phyloP scores from a whole-genome alignment of 2,113 vertebrate genomes.

The Hemiscyllium ocellatum region DNA sequence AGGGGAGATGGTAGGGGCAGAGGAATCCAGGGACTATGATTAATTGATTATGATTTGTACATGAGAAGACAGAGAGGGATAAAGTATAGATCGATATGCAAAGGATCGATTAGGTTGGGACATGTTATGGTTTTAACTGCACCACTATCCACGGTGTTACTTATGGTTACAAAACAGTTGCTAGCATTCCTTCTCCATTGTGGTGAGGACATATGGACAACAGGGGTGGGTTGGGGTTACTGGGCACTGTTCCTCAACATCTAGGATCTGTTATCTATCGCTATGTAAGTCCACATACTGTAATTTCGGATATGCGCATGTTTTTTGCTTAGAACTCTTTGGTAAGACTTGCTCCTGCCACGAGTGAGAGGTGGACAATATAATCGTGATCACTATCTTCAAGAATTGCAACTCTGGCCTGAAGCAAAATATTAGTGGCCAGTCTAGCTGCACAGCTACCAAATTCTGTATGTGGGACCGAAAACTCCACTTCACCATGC shows the following conservation, averaged over 20 bases:
- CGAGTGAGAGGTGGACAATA: not conserved
- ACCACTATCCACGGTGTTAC: not conserved
- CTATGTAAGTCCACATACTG: not conserved
- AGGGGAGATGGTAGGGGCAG: not conserved
- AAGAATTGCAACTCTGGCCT: not conserved
- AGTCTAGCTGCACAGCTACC: not conserved
- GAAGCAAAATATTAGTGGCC: not conserved
- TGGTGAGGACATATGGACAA: no score
- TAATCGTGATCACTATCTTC: not conserved
- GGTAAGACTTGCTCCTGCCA: not conserved
- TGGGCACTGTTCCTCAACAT: no score
- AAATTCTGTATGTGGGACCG: not conserved
- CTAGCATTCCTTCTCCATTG: not conserved
- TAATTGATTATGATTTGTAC: not conserved
- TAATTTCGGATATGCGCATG: not conserved
- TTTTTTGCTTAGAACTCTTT: not conserved
- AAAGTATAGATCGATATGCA: not conserved
- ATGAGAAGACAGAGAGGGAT: not conserved
- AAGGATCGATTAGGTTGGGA: no score
- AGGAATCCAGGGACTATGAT: not conserved
- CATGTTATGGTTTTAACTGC: no score
- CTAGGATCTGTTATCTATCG: not conserved
- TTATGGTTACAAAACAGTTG: not conserved
- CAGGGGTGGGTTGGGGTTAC: no score
- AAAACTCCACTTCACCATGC: not conserved